A percentile compares a stretch with the other conserved stretches of the same genome.
These are phyloP conservation scores for Corbicula japonica DNA, from an alignment of 2,888 invertebrate species.

Conservation along the genomic window DNA sequence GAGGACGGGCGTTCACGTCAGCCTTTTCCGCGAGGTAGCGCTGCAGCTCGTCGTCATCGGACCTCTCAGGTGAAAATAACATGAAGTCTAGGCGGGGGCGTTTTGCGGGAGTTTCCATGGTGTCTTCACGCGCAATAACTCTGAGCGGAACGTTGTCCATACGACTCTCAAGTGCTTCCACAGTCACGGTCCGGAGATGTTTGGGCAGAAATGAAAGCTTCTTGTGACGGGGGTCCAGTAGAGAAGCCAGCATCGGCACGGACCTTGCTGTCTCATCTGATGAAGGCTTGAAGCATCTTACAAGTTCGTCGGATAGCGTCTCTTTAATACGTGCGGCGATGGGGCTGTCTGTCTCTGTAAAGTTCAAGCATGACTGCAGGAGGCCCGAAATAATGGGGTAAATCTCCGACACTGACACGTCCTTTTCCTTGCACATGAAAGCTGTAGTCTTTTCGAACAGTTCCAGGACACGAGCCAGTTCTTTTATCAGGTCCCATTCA, in stretches of 20 bases:
- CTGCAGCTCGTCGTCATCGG: not conserved
- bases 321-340: not conserved
- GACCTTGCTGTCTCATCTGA: not conserved
- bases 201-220: not conserved
- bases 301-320: not conserved
- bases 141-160: constrained; percentile 1
- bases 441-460: constrained; percentile 16
- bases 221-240: not conserved
- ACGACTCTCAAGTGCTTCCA: not conserved
- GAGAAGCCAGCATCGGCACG: constrained; percentile 4
- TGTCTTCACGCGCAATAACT: not conserved
- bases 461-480: not conserved
- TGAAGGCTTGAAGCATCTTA: not conserved
- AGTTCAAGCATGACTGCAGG: not conserved
- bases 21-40: not conserved
- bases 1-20: not conserved
- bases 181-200: not conserved
- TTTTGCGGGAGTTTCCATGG: not conserved
- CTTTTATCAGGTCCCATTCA: constrained; percentile 15
- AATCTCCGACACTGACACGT: constrained; percentile 15
- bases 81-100: constrained; percentile 2
- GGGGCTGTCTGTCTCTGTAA: not conserved
- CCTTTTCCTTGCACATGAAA: constrained; percentile 23
- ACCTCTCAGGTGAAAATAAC: not conserved
- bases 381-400: constrained; percentile 15